These are phyloP conservation scores for Anastrepha ludens DNA, from an alignment of 1,140 invertebrate genomes.

Conservation along the genomic window DNA sequence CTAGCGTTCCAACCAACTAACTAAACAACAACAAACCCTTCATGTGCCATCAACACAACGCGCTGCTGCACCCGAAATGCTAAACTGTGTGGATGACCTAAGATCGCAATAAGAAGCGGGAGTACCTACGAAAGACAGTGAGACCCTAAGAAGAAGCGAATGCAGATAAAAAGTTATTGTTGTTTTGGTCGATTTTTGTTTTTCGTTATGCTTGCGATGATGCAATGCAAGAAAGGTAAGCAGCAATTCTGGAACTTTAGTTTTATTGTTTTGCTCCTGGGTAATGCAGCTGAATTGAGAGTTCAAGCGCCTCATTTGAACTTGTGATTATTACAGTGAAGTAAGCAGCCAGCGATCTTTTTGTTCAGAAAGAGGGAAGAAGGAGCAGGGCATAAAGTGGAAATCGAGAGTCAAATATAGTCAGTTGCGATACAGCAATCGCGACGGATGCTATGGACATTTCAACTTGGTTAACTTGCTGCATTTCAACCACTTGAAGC, in stretches of 20 bases:
- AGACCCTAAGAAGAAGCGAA: neutral
- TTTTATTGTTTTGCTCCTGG: neutral
- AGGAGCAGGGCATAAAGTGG: neutral
- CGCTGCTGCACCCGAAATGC: conserved; percentile 35
- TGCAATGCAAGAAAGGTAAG: neutral
- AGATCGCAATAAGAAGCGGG: conserved; percentile 17
- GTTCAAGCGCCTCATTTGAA: conserved; percentile 40
- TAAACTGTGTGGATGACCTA: neutral
- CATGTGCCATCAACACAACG: too few relatives aligned
- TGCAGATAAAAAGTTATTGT: neutral
- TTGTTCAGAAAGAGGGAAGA: neutral
- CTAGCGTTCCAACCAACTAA: neutral
- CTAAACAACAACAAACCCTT: neutral
- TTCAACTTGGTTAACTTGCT: neutral
- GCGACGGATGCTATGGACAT: neutral
- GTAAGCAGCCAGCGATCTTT: neutral
- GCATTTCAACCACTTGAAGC: neutral
- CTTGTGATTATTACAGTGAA: neutral
- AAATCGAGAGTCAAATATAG: neutral
- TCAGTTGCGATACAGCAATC: neutral
- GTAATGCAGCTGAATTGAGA: neutral
- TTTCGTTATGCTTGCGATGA: neutral
- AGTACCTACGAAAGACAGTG: neutral
- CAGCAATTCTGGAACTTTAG: neutral
- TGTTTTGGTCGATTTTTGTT: neutral